Conservation (phyloP, 2,113 vertebrate species). For the Lagopus leucura region DNA sequence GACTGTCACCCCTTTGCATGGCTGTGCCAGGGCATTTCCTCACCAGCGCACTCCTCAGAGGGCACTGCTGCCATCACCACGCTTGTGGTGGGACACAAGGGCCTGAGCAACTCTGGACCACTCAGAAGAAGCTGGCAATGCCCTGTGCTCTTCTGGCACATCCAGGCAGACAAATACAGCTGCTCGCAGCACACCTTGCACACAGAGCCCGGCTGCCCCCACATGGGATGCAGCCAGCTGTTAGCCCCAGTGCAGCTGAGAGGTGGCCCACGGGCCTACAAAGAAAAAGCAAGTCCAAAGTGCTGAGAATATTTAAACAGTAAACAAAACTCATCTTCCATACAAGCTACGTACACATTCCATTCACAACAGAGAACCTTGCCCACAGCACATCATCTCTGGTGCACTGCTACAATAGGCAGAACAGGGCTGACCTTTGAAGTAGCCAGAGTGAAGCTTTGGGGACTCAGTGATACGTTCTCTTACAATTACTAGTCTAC, state of each 20-base stretch:
- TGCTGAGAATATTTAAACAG: rapidly evolving
- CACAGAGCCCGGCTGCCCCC: background rate
- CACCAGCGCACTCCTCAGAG: rapidly evolving
- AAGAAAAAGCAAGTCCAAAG: background rate
- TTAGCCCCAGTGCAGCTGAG: rapidly evolving
- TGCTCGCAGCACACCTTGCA: background rate
- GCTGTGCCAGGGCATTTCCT: rapidly evolving
- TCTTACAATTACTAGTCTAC: constrained; percentile 24
- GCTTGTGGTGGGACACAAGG: background rate
- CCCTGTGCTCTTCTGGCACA: background rate
- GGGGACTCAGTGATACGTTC: background rate
- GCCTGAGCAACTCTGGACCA: rapidly evolving
- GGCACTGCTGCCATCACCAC: background rate
- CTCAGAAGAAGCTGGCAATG: background rate
- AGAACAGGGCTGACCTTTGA: background rate
- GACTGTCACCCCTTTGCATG: background rate
- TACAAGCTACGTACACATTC: rapidly evolving
- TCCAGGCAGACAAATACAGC: too few species aligned
- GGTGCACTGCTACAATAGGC: background rate
- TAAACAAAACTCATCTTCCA: background rate
- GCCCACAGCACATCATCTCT: background rate
- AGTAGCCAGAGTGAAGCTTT: constrained; percentile 7
- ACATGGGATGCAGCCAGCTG: rapidly evolving
- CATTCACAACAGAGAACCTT: background rate
- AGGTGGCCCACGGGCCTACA: background rate